A percentile compares a stretch with the other conserved stretches of the same genome.
phyloP scores from a whole-genome alignment of 2,113 vertebrate genomes.

The Mesoclemmys tuberculata region DNA sequence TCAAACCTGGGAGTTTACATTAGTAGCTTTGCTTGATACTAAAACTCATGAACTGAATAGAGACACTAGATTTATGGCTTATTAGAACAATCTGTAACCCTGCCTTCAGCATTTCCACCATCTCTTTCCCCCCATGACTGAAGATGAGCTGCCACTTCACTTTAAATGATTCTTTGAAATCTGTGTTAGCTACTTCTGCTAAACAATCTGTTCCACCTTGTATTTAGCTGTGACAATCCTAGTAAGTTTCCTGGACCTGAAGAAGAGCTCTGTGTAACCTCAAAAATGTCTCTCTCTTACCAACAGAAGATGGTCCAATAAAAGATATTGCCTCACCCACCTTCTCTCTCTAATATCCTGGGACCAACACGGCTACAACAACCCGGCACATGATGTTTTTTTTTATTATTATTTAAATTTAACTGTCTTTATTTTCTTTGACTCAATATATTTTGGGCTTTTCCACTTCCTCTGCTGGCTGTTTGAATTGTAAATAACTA shows the following conservation, averaged over 20 bases:
- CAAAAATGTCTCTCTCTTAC: not conserved
- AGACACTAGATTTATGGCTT: not conserved
- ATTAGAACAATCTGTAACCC: not conserved
- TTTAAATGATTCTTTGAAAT: not conserved
- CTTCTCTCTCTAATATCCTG: not conserved
- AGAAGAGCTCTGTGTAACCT: not conserved
- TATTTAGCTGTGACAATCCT: not conserved
- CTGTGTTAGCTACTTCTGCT: not conserved
- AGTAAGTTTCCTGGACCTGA: not conserved
- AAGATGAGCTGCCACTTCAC: not conserved
- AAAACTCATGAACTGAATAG: not conserved
- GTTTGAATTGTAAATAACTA: constrained; percentile 35
- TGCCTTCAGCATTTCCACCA: not conserved
- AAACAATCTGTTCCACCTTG: not conserved
- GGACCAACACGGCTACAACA: not conserved
- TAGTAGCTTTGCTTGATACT: not conserved
- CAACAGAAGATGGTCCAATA: not conserved
- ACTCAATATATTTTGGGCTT: constrained; percentile 23
- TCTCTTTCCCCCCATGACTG: not conserved
- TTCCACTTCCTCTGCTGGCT: constrained; percentile 74
- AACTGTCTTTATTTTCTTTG: not conserved
- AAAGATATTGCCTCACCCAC: not conserved
- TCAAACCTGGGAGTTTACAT: not conserved
- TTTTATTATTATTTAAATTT: not conserved
- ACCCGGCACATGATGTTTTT: not conserved